These are phyloP conservation scores for Malurus alboscapulatus DNA, from an alignment of 2,113 vertebrate genomes.

Conservation along the genomic window DNA sequence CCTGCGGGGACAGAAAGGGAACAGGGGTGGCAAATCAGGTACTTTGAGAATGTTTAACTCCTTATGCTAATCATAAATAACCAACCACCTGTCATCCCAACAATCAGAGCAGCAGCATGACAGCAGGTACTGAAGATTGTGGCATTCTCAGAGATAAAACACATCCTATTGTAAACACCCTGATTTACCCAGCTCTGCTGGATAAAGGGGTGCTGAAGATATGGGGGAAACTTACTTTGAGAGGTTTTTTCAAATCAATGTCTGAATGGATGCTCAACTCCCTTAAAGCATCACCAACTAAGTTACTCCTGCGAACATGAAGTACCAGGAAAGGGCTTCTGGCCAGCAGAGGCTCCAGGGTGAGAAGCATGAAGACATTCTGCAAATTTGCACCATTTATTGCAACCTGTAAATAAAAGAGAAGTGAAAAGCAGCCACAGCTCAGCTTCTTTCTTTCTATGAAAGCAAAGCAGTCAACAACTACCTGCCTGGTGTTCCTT, in stretches of 20 bases:
- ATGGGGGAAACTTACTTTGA: constrained; percentile 81
- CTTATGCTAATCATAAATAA: neutral
- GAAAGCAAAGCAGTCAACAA: neutral
- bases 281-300: constrained; percentile 92
- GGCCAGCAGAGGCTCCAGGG: constrained; percentile 91
- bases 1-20: neutral
- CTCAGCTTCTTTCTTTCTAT: neutral
- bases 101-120: neutral
- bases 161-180: neutral
- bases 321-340: constrained; percentile 94
- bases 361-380: constrained; percentile 97
- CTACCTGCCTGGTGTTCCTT: neutral
- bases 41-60: neutral
- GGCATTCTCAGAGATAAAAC: neutral
- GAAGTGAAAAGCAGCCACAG: neutral
- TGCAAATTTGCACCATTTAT: constrained; percentile 95
- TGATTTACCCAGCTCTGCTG: neutral
- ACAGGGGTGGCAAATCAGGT: neutral
- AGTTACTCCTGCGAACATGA: constrained; percentile 89
- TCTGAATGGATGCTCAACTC: constrained; percentile 96
- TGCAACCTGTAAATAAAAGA: constrained; percentile 81
- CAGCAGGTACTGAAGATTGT: neutral
- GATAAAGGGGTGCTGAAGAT: neutral
- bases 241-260: constrained; percentile 94
- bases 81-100: neutral